Percentiles rank a stretch among this genome's conserved stretches.
Evolutionary conservation across 2,888 invertebrate genomes (phyloP).

Genomic region (Carcina quercana): DNA sequence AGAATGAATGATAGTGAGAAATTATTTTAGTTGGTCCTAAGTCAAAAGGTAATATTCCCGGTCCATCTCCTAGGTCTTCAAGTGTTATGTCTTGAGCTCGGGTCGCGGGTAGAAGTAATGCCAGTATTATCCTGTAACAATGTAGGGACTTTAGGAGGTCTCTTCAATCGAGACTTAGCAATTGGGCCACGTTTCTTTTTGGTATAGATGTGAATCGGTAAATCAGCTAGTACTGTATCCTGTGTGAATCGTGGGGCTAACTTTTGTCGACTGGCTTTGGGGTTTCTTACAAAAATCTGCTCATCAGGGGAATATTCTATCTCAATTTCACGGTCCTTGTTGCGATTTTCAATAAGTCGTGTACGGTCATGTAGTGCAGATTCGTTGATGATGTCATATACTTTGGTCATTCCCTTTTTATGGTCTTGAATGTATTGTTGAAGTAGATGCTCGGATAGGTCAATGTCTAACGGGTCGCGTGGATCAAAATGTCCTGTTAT

Average conservation of each 20-base stretch:
- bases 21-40: conserved; percentile 5
- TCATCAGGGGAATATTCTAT: conserved; percentile 11
- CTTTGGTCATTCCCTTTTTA: conserved; percentile 9
- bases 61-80: conserved; percentile 8
- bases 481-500: conserved; percentile 3
- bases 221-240: conserved; percentile 3
- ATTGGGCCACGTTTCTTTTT: conserved; percentile 3
- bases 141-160: neutral
- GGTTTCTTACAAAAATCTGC: conserved; percentile 13
- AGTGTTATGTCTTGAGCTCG: conserved; percentile 10
- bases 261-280: conserved; percentile 9
- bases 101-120: neutral
- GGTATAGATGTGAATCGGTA: conserved; percentile 6
- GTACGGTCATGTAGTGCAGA: conserved; percentile 2
- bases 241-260: conserved; percentile 10
- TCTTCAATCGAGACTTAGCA: conserved; percentile 1
- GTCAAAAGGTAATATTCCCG: conserved; percentile 7
- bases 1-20: conserved; percentile 8
- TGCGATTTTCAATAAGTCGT: conserved; percentile 7
- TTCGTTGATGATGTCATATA: conserved; percentile 11
- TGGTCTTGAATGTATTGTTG: conserved; percentile 11
- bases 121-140: neutral
- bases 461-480: neutral
- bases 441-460: neutral
- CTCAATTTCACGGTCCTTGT: conserved; percentile 13